Evolutionary conservation across 2,113 vertebrate species (phyloP).

Genomic region (Oreochromis tanganicae): DNA sequence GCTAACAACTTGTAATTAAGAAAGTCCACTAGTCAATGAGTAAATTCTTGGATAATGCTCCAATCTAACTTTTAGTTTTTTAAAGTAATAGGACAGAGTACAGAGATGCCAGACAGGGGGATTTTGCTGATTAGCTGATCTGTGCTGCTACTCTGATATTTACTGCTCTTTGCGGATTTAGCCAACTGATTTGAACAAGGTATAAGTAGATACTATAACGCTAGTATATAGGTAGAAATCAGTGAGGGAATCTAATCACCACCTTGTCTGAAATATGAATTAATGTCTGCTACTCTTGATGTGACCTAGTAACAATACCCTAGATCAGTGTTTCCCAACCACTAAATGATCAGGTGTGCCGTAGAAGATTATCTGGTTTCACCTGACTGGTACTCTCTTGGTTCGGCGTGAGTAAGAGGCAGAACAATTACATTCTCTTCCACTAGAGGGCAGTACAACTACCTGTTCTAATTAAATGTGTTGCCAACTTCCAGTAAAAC

Average conservation of each 20-base stretch:
- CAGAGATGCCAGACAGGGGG: neutral
- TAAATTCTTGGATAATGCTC: neutral
- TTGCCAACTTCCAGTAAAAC: neutral
- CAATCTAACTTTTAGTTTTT: neutral
- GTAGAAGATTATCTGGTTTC: neutral
- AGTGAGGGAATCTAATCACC: neutral
- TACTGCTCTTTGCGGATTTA: neutral
- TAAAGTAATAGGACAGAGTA: neutral
- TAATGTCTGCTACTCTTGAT: neutral
- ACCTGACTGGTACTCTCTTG: neutral
- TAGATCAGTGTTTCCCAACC: neutral
- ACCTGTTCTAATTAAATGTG: neutral
- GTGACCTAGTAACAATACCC: neutral
- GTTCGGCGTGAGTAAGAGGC: neutral
- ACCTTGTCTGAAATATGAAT: neutral
- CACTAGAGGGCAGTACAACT: neutral
- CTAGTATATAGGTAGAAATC: neutral
- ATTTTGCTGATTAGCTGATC: neutral
- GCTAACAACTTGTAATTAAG: neutral
- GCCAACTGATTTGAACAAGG: neutral
- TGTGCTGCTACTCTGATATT: neutral
- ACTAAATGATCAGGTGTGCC: neutral
- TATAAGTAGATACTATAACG: neutral
- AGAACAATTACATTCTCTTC: neutral
- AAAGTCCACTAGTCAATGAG: neutral